Percentiles rank a stretch among this genome's conserved stretches.
Evolutionary conservation across 2,797 vertebrate genomes (phyloP).

Genomic region (Sebastes diaconus): DNA sequence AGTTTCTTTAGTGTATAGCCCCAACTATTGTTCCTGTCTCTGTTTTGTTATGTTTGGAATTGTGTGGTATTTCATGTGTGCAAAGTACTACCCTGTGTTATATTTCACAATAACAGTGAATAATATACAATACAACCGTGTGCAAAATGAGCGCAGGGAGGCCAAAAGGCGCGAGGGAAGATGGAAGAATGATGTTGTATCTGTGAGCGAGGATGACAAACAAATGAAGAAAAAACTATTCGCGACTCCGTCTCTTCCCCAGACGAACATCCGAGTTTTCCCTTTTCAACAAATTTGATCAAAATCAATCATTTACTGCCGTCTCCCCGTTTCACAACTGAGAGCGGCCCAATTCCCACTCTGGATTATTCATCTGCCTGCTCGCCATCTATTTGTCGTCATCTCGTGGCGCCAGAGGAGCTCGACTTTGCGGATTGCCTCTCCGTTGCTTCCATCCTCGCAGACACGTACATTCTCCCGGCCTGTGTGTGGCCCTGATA

Average conservation of each 20-base stretch:
- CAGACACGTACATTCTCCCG: neutral
- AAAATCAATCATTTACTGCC: slow-evolving; percentile 43
- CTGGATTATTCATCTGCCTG: slow-evolving; percentile 28
- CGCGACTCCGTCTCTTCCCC: slow-evolving; percentile 10
- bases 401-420: neutral
- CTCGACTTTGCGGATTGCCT: slow-evolving; percentile 6
- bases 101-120: neutral
- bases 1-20: neutral
- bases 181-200: neutral
- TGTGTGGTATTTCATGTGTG: neutral
- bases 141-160: slow-evolving; percentile 1
- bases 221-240: neutral
- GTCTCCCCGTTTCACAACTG: slow-evolving; percentile 1
- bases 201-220: neutral
- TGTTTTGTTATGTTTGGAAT: neutral
- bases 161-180: neutral
- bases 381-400: slow-evolving; percentile 1
- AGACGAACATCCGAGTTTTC: slow-evolving; percentile 28
- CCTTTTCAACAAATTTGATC: slow-evolving; percentile 45
- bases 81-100: neutral
- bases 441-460: slow-evolving; percentile 1
- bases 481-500: slow-evolving; percentile 5
- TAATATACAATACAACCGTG: slow-evolving; percentile 6
- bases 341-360: slow-evolving; percentile 10
- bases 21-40: neutral